These are phyloP conservation scores for Scaptomyza parva DNA, from an alignment of 2,888 invertebrate genomes.

Conservation along the genomic window DNA sequence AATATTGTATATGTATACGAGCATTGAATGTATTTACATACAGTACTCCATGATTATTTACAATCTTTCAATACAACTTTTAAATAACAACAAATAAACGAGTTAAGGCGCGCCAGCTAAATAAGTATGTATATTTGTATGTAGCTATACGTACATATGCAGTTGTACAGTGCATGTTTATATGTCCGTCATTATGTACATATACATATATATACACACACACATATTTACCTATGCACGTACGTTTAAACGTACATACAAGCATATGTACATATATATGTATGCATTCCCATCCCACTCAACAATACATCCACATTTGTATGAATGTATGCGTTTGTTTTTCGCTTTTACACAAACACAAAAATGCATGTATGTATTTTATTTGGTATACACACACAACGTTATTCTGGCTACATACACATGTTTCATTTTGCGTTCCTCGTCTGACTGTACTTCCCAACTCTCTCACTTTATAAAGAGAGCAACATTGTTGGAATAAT, in stretches of 20 bases:
- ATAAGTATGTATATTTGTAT: conserved; percentile 7
- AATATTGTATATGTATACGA: conserved; percentile 1
- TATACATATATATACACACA: conserved; percentile 11
- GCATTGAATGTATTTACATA: conserved; percentile 14
- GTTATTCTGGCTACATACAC: conserved; percentile 63
- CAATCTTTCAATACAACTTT: background rate
- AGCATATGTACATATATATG: conserved; percentile 26
- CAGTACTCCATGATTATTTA: background rate
- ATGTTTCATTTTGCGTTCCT: conserved; percentile 74
- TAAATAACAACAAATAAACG: background rate
- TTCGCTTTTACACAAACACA: conserved; percentile 59
- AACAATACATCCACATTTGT: conserved; percentile 45
- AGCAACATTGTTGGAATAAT: conserved; percentile 60
- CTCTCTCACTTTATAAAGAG: conserved; percentile 62
- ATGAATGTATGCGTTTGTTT: conserved; percentile 48
- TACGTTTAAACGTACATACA: conserved; percentile 34
- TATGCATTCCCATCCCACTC: conserved; percentile 37
- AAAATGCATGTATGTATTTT: conserved; percentile 62
- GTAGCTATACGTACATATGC: background rate
- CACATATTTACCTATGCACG: conserved; percentile 31
- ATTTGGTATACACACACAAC: conserved; percentile 58
- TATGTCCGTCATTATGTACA: background rate
- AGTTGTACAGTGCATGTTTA: background rate
- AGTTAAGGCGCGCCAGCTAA: conserved; percentile 7
- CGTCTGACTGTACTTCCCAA: conserved; percentile 75